phyloP scores from a whole-genome alignment of 2,797 vertebrate genomes.

The Erethizon dorsatum region DNA sequence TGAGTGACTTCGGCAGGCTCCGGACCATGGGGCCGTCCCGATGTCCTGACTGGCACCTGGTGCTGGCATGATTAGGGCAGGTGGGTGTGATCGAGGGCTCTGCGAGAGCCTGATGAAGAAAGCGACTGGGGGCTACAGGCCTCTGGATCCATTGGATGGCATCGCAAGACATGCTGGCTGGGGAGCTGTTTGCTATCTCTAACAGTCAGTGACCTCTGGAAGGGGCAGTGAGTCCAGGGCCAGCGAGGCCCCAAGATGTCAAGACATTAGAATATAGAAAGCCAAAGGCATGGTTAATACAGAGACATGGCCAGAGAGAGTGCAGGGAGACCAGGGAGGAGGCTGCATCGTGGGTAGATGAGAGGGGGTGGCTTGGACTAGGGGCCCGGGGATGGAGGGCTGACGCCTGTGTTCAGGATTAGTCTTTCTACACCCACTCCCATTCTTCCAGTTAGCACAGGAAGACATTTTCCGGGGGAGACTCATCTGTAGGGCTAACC shows the following conservation, averaged over 20 bases:
- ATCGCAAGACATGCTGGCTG: background rate
- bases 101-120: background rate
- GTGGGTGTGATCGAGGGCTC: background rate
- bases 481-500: background rate
- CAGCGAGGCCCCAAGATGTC: background rate
- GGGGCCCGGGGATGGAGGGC: background rate
- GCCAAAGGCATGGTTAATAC: background rate
- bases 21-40: background rate
- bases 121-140: background rate
- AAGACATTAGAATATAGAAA: background rate
- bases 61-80: background rate
- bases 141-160: background rate
- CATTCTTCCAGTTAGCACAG: background rate
- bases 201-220: background rate
- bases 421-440: background rate
- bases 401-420: background rate
- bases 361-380: background rate
- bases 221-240: background rate
- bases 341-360: background rate
- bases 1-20: background rate
- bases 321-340: background rate
- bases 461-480: background rate
- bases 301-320: background rate
- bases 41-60: background rate
- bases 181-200: background rate